Evolutionary conservation across 2,113 vertebrate species (phyloP), one percentile per base, ranked within the genome.

Genomic region (Ophthalmotilapia sp.): DNA sequence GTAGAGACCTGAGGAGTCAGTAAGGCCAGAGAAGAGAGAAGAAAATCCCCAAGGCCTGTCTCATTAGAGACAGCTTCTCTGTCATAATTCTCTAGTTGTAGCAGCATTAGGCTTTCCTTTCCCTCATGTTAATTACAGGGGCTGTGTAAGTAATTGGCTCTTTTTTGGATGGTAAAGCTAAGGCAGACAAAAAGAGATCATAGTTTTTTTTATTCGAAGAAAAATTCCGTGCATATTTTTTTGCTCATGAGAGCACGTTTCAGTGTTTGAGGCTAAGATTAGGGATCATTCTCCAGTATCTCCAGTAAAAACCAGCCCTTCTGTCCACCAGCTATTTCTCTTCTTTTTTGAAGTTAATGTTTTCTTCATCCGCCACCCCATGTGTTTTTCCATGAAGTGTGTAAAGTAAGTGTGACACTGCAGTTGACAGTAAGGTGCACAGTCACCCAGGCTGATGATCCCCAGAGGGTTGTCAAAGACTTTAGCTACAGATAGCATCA

Each of bases 111-210:
- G 60, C 82, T 86, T 86, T 68, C 21, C 84, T 77, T 82, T 93
- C 80, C 81, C 82, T 91, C 88, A 45, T 89, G 91, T 88, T 95
- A 95, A 95, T 95, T 93, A 94, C 90, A 58, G 55, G 45, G 83
- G 65, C 73, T 81, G 56, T 62, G 6, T 80, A 81, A 94, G 89
- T 91, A 94, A 94, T 92, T 89, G 89, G 82, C 75, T 93, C 31
- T 60, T 90, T 60, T 77, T 68, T 85, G 88, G 81, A 84, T 79
- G 45, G 68, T 80, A 54, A 86, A 83, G 87, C 80, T 40, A 79
- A 81, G 40, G 31, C 68, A 42, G 45, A 33, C 26, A 38, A 82
- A 53, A 51, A n/a, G 12, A 33, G 45, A 86, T 62, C 26, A 19
- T 23, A 23, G 19, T 13, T 49, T 21, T 49, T 21, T 33, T 49